Evolutionary conservation across 2,797 vertebrate species (phyloP).

Genomic region (Danio tinwini): DNA sequence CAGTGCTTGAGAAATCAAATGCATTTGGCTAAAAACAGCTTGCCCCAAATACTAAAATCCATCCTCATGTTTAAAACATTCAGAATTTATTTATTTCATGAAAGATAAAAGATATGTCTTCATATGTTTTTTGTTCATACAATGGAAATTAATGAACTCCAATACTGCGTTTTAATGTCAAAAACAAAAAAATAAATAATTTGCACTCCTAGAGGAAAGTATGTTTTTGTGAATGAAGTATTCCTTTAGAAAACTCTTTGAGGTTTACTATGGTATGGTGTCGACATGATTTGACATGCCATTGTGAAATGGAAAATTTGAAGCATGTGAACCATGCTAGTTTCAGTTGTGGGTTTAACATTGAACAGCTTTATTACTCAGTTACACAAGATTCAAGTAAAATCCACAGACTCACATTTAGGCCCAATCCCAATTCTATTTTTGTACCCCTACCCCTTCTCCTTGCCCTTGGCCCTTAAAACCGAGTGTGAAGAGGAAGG

Average conservation of each 20-base stretch:
- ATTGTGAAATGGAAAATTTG: slow-evolving; percentile 8
- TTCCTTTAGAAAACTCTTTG: background rate
- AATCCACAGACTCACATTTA: background rate
- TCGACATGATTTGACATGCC: background rate
- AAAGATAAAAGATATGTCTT: background rate
- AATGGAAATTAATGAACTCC: background rate
- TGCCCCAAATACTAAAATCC: background rate
- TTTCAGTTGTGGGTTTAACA: background rate
- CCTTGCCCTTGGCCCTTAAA: too few species aligned
- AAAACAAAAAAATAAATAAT: background rate
- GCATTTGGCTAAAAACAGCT: too few species aligned
- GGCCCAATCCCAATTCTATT: too few species aligned
- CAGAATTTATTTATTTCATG: background rate
- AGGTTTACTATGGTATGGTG: background rate
- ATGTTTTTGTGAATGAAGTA: background rate
- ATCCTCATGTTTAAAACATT: background rate
- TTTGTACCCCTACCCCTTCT: too few species aligned
- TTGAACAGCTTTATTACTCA: background rate
- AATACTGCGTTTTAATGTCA: background rate
- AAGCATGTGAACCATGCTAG: slow-evolving; percentile 12
- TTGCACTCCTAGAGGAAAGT: background rate
- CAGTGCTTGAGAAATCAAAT: background rate
- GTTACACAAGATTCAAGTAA: background rate
- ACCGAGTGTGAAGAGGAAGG: too few species aligned
- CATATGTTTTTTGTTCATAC: background rate